These are phyloP conservation scores for Parambassis ranga DNA, from an alignment of 2,797 vertebrate species.

Conservation along the genomic window DNA sequence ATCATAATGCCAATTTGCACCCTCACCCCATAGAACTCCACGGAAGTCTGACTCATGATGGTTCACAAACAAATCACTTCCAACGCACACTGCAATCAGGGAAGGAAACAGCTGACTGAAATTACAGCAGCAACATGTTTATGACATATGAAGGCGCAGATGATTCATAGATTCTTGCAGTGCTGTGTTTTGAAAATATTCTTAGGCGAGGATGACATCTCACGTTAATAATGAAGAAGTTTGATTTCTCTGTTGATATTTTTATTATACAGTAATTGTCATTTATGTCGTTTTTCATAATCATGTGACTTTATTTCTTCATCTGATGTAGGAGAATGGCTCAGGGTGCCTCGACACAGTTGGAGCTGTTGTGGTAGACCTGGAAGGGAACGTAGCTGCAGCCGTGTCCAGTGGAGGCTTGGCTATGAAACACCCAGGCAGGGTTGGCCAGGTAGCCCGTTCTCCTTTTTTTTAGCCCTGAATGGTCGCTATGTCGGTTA, in stretches of 20 bases:
- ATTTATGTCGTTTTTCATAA: background rate
- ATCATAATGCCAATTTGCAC: conserved; percentile 45
- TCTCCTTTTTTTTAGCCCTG: background rate
- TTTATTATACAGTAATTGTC: background rate
- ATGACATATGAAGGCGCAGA: conserved; percentile 34
- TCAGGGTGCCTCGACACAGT: conserved; percentile 94
- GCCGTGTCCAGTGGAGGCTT: conserved; percentile 98
- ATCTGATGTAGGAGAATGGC: conserved; percentile 63
- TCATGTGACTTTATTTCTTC: background rate
- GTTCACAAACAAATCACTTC: conserved; percentile 47
- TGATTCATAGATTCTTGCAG: conserved; percentile 29
- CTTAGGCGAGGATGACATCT: background rate
- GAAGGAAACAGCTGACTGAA: conserved; percentile 47
- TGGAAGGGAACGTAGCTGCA: conserved; percentile 97
- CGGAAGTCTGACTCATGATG: conserved; percentile 45
- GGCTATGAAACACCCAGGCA: conserved; percentile 97
- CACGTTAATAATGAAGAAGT: conserved; percentile 3
- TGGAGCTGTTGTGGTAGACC: conserved; percentile 95
- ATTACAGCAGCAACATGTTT: conserved; percentile 35
- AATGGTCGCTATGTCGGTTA: no score
- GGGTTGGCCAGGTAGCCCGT: conserved; percentile 91
- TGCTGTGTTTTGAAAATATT: conserved; percentile 8
- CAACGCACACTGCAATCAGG: conserved; percentile 69
- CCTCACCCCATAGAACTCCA: conserved; percentile 34
- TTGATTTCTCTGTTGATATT: background rate